Conservation (phyloP, 1,140 invertebrate genomes). For the Gryon sp. region DNA sequence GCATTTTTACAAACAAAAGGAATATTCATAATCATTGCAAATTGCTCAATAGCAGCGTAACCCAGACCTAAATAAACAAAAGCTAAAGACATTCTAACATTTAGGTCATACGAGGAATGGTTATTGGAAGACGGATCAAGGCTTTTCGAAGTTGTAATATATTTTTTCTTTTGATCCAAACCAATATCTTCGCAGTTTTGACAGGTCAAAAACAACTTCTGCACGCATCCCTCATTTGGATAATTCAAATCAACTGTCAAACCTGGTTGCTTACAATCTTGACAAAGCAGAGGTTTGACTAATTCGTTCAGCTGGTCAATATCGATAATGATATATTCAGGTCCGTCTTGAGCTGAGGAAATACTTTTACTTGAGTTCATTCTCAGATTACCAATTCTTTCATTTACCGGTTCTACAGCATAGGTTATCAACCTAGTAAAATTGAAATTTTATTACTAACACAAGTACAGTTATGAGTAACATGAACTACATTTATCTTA, state of each 20-base stretch:
- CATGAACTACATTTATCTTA: conserved; percentile 1
- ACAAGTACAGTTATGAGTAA: no score
- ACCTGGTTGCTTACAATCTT: conserved; percentile 4
- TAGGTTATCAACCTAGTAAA: conserved; percentile 7
- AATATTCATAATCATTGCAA: no score
- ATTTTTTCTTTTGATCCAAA: conserved; percentile 7
- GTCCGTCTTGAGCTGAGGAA: background rate
- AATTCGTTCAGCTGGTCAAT: conserved; percentile 30
- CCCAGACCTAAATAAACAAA: no score
- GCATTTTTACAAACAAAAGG: background rate
- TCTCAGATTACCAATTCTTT: conserved; percentile 23
- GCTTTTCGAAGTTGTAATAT: conserved; percentile 8
- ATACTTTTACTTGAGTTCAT: background rate
- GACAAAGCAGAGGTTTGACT: conserved; percentile 6
- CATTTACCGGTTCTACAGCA: conserved; percentile 14
- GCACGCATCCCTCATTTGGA: conserved; percentile 2
- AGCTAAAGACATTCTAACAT: no score
- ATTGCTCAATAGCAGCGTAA: no score
- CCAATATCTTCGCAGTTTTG: conserved; percentile 12
- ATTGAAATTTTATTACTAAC: conserved; percentile 2
- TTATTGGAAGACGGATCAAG: conserved; percentile 1
- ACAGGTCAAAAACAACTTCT: conserved; percentile 4
- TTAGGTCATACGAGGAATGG: no score
- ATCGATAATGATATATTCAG: conserved; percentile 18
- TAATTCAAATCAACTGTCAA: conserved; percentile 5